Evolutionary conservation across 2,888 invertebrate genomes (phyloP), one percentile per base, ranked within the genome.

Genomic region (Meiosimyza decipiens): DNA sequence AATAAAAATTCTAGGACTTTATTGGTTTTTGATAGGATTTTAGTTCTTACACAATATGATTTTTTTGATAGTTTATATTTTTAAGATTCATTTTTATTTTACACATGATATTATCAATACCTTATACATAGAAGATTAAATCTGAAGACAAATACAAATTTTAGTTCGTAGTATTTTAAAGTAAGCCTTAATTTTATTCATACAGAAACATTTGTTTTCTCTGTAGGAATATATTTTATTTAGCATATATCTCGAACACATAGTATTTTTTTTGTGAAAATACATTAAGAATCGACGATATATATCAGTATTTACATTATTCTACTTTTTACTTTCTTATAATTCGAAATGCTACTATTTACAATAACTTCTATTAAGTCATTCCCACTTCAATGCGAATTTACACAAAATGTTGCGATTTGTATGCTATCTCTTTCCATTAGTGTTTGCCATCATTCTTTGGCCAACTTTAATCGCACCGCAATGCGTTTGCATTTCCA

Each of bases 401-500:
- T 54, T 71, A 71, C 64, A 71, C n/a, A 55, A 54, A 71, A 71
- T 12, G 51, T 55, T 13, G 16, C 16, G 3, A 64, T 71, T 57
- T 64, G 57, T 15, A 28, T 13, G 2, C 55, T 13, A 18, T 16
- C 2, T 50, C 52, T 47, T 52, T 50, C 33, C 47, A 50, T 18
- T 28, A 63, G 47, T 60, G 54, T 47, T 67, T 75, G 75, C 78
- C 80, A 87, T 86, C 88, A 87, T 83, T 92, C 91, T 76, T 90
- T 89, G 74, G 91, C 88, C 66, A 93, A 87, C 74, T 93, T 93
- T 80, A 94, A 88, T 83, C 89, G 90, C 77, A 91, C 90, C 15
- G 93, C 93, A 82, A 93, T 87, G 77, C 92, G 91, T 79, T 91
- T 91, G 88, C 93, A 93, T 82, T 92, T 91, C 80, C 91, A 89